Conservation (phyloP, 2,888 invertebrate species). For the Drosophila macrothrix region DNA sequence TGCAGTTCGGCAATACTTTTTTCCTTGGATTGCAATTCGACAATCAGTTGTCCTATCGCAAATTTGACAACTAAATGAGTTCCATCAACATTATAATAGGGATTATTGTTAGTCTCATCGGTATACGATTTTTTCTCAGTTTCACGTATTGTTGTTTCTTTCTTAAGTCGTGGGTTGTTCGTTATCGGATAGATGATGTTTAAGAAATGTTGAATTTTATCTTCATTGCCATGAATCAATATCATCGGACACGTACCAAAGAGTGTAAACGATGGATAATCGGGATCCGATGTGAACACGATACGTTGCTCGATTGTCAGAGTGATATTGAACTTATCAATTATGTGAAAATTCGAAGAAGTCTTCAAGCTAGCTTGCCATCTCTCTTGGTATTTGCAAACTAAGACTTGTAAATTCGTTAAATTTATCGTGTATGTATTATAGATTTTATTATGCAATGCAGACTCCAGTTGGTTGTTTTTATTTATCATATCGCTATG, state of each 20-base stretch:
- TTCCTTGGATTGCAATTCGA: constrained; percentile 94
- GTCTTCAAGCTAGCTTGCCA: constrained; percentile 93
- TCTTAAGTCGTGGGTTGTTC: constrained; percentile 44
- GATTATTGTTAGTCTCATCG: constrained; percentile 39
- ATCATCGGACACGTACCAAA: constrained; percentile 94
- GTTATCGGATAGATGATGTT: constrained; percentile 85
- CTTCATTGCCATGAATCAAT: constrained; percentile 95
- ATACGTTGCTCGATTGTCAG: constrained; percentile 92
- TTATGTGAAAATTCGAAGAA: constrained; percentile 93
- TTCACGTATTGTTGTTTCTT: constrained; percentile 25
- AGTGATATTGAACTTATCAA: constrained; percentile 91
- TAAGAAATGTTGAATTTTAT: constrained; percentile 90
- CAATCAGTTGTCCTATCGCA: constrained; percentile 93
- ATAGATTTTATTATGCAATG: constrained; percentile 89
- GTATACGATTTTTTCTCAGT: constrained; percentile 29
- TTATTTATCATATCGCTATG: constrained; percentile 88
- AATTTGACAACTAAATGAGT: constrained; percentile 92
- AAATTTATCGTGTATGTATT: constrained; percentile 92
- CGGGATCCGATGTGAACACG: constrained; percentile 93
- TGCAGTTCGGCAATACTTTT: constrained; percentile 97
- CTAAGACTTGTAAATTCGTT: constrained; percentile 93
- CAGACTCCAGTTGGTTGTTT: constrained; percentile 87
- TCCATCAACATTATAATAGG: constrained; percentile 85
- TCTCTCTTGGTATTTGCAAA: constrained; percentile 95
- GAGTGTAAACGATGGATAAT: constrained; percentile 93